Conservation (phyloP, 2,797 vertebrate species). For the Pseudochaenichthys georgianus region DNA sequence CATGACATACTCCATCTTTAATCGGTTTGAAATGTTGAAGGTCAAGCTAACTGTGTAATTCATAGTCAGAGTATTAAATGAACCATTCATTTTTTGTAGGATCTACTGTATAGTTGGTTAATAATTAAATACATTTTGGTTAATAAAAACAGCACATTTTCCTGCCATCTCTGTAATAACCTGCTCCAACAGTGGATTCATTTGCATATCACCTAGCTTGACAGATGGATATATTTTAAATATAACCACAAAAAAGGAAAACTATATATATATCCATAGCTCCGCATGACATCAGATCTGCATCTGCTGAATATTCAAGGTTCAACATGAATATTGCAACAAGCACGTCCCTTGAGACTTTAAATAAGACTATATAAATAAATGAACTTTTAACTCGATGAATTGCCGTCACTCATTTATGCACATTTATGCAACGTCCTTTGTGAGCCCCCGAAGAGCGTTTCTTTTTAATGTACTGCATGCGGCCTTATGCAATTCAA, state of each 20-base stretch:
- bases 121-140: too few relatives aligned
- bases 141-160: neutral
- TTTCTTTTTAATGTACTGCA: neutral
- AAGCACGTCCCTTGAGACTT: conserved; percentile 8
- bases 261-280: neutral
- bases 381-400: conserved; percentile 37
- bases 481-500: conserved; percentile 17
- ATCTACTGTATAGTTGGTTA: too few relatives aligned
- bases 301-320: conserved; percentile 40
- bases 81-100: too few relatives aligned
- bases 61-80: too few relatives aligned
- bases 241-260: neutral
- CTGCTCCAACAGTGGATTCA: neutral
- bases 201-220: neutral
- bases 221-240: neutral
- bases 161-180: neutral
- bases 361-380: conserved; percentile 26
- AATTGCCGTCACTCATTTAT: conserved; percentile 27
- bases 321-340: conserved; percentile 34
- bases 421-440: conserved; percentile 31
- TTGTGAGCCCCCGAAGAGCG: neutral
- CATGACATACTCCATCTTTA: too few relatives aligned
- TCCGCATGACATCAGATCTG: neutral
- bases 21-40: too few relatives aligned
- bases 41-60: too few relatives aligned